A percentile compares a stretch with the other conserved stretches of the same genome.
These are phyloP conservation scores for Aplidium turbinatum DNA, from an alignment of 23 tunicate species.

Conservation along the genomic window DNA sequence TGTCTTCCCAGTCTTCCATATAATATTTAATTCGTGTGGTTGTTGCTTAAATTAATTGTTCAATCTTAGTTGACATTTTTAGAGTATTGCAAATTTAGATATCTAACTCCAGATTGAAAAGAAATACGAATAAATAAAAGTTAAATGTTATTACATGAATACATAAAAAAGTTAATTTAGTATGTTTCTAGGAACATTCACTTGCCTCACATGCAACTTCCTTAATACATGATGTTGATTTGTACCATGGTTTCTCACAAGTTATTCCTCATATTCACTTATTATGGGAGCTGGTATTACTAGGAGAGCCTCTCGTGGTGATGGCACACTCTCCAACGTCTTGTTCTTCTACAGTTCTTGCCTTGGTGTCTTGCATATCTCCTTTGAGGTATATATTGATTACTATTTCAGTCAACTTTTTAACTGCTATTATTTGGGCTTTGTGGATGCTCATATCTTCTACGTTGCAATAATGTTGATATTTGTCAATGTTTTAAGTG, in stretches of 20 bases:
- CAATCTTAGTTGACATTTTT: too few species aligned
- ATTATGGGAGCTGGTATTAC: slow-evolving; percentile 83
- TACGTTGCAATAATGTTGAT: background rate
- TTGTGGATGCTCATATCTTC: background rate
- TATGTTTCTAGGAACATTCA: background rate
- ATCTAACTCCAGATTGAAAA: too few species aligned
- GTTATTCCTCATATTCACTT: slow-evolving; percentile 66
- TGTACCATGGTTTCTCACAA: slow-evolving; percentile 39
- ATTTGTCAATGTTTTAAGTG: background rate
- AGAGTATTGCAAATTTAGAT: too few species aligned
- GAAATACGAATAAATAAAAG: too few species aligned
- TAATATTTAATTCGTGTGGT: background rate
- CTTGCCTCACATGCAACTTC: slow-evolving; percentile 31
- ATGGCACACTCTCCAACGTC: slow-evolving; percentile 73
- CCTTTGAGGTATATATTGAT: slow-evolving; percentile 48
- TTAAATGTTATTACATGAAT: too few species aligned
- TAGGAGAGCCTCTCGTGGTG: slow-evolving; percentile 85
- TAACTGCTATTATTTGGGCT: background rate
- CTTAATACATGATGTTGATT: slow-evolving; percentile 61
- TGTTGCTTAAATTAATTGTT: background rate
- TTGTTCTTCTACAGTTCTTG: slow-evolving; percentile 75
- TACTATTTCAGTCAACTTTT: background rate
- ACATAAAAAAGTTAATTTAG: too few species aligned
- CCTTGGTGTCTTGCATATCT: slow-evolving; percentile 65
- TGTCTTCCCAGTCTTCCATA: too few species aligned